Base-by-base conservation (phyloP, 2,888 invertebrate genomes). In the Macrophya alboannulata region DNA sequence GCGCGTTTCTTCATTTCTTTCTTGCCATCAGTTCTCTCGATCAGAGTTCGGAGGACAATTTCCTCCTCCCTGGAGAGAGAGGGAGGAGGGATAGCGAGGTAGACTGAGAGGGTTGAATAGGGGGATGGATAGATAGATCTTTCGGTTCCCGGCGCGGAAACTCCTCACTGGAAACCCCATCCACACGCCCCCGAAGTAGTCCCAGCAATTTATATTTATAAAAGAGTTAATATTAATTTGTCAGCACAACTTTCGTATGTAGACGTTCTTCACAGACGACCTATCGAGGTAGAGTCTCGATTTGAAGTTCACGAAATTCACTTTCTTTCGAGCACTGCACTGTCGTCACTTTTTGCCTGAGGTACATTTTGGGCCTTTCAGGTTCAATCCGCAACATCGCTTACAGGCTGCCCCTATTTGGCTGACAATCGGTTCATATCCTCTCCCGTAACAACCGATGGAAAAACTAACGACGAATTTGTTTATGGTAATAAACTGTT, bases 51-150 rank as follows among this genome's bases (percentile, higher is more conserved):
- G 43, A 81, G 81, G 79, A 79, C 55, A 55, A 55, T 79, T 79
- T 62, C 17, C n/a, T 21, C 37, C 62, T n/a, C 37, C 77, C 55
- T 5, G 17, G 77, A 25, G 55, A 77, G 6, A 4, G 72, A 74
- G 17, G 62, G 48, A 12, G 25, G 25, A 71, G 71, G 31, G 84
- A 10, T 81, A 68, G 62, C 21, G 74, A 40, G 62, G 86, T 43
- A n/a, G n/a, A 17, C 37, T 37, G 1, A 81, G 55, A 10, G 84
- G 62, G 40, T 45, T 65, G 68, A 68, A 84, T 31, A 62, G 85
- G 59, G 71, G 83, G 65, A 79, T 65, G 79, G 72, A 77, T 76
- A 84, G 84, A 77, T 72, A 71, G 86, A 85, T 86, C 72, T 84
- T 81, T 74, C 81, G 85, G 85, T 84, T 85, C 68, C 45, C 43